Evolutionary conservation across 2,888 invertebrate genomes (phyloP).

Genomic region (Andrena haemorrhoa): DNA sequence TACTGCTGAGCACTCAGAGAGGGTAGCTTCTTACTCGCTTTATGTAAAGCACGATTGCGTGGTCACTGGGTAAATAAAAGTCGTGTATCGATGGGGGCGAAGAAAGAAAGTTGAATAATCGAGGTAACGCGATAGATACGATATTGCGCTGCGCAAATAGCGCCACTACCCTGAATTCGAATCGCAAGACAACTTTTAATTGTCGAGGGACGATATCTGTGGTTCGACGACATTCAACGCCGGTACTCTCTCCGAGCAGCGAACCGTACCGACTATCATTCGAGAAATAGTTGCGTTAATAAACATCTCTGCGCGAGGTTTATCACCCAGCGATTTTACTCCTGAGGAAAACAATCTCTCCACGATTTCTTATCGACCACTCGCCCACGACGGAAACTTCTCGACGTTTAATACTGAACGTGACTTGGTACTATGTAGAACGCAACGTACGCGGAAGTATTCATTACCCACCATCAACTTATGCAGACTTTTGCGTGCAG

Average conservation of each 20-base stretch:
- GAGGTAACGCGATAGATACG: background rate
- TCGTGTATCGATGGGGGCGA: background rate
- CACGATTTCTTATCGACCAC: slow-evolving; percentile 18
- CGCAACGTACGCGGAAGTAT: slow-evolving; percentile 46
- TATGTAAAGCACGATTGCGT: too few species aligned
- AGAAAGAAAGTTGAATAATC: slow-evolving; percentile 11
- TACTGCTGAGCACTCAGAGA: too few species aligned
- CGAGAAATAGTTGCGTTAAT: slow-evolving; percentile 34
- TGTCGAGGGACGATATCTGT: slow-evolving; percentile 12
- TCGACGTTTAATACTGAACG: slow-evolving; percentile 47
- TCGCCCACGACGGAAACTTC: slow-evolving; percentile 27
- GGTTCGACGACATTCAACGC: slow-evolving; percentile 40
- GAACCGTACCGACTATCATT: slow-evolving; percentile 30
- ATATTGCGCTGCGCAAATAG: slow-evolving; percentile 17
- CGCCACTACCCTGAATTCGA: slow-evolving; percentile 45
- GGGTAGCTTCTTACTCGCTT: too few species aligned
- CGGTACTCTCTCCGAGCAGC: slow-evolving; percentile 14
- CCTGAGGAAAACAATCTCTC: slow-evolving; percentile 17
- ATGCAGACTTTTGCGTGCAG: slow-evolving; percentile 56
- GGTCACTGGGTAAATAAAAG: too few species aligned
- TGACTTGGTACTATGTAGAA: slow-evolving; percentile 33
- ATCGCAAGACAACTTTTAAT: slow-evolving; percentile 48
- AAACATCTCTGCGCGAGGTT: slow-evolving; percentile 23
- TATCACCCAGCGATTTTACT: slow-evolving; percentile 2
- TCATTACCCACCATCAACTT: slow-evolving; percentile 62